These are phyloP conservation scores for Papilio polyxenes DNA, from an alignment of 1,140 invertebrate genomes.

Conservation along the genomic window DNA sequence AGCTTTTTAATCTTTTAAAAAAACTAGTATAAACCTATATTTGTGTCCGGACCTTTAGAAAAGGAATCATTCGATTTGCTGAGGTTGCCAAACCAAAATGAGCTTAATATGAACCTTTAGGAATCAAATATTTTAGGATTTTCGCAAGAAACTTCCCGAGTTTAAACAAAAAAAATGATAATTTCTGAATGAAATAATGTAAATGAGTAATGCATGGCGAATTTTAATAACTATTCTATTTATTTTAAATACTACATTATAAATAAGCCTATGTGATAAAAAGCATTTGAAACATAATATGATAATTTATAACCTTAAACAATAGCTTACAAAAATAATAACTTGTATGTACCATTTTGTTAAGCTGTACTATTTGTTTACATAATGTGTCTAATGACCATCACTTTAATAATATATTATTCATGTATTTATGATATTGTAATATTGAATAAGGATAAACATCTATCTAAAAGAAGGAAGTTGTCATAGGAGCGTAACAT, in stretches of 20 bases:
- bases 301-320: not conserved
- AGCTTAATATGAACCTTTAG: not conserved
- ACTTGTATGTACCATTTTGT: not conserved
- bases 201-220: not conserved
- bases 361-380: constrained; percentile 15
- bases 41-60: not conserved
- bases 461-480: constrained; percentile 57
- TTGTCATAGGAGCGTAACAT: constrained; percentile 54
- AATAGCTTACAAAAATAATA: not conserved
- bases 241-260: not conserved
- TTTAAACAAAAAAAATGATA: not conserved
- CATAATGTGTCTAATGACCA: constrained; percentile 24
- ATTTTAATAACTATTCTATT: not conserved
- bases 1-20: not conserved
- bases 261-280: not conserved
- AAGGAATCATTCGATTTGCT: not conserved
- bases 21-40: not conserved
- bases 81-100: not conserved
- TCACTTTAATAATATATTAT: constrained; percentile 50
- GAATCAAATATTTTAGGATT: not conserved
- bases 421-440: constrained; percentile 48
- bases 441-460: constrained; percentile 56
- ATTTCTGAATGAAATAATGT: not conserved
- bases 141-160: not conserved
- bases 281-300: not conserved